Evolutionary conservation across 2,797 vertebrate species (phyloP), one percentile per base, ranked within the genome.

Genomic region (Podarcis lilfordi): DNA sequence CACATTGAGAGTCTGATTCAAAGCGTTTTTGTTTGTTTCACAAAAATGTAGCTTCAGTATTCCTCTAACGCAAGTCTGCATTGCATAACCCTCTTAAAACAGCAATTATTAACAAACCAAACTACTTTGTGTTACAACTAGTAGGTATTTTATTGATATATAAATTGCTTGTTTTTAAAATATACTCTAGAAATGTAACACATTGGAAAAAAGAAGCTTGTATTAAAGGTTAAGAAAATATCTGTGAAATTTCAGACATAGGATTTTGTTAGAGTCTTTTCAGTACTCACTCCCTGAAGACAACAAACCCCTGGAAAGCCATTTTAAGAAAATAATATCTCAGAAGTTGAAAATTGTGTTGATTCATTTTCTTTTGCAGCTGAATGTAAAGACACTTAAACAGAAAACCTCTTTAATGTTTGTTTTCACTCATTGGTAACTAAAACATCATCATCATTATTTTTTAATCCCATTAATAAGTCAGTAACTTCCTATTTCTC

Each of bases 1-100:
- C 50, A 27, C 78, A 88, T 91, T 84, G 55, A 88, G 43, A 82
- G 8, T 32, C 25, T 50, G 19, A 82, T 27, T 80, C 23, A 40
- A 50, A 59, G 13, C 9, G 1, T 61, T 61, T 61, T 61, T 61
- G 59, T 61, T 61, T 13, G 25, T 40, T 15, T 78, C 68, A 29
- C 17, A 77, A 68, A 77, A n/a, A 68, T 35, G 4, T 17, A 82
- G 45, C 6, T 9, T 8, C 32, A 76, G 21, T 23, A 29, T 32
- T 50, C 45, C 45, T 82, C 68, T 11, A 68, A 1, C 4, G 6
- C 45, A 75, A 75, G 37, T 8, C 32, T 45, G 21, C 11, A 23
- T 40, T 8, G 29, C 27, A 74, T 43, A n/a, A 23, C 1, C 10
- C 11, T 23, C 40, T 79, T 78, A 79, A 78, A 32, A 81, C 89